phyloP scores from a whole-genome alignment of 2,113 vertebrate genomes.

The Cathartes aura region DNA sequence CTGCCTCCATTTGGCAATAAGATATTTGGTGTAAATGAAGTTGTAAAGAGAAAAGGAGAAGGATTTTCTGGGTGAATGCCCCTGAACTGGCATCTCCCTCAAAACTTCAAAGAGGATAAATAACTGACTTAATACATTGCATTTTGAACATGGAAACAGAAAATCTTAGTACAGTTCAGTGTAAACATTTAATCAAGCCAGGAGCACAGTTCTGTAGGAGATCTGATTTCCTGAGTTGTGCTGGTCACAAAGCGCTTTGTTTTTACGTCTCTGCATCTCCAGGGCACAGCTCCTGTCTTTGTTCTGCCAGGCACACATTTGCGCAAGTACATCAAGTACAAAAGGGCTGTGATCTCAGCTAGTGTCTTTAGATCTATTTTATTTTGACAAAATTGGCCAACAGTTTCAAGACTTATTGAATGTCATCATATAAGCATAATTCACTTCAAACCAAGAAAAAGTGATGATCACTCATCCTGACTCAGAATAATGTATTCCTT shows the following conservation, averaged over 20 bases:
- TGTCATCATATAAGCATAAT: background rate
- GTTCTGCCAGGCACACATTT: background rate
- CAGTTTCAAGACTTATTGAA: background rate
- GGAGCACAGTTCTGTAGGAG: background rate
- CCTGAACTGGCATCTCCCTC: background rate
- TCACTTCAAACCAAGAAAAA: background rate
- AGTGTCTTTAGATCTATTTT: background rate
- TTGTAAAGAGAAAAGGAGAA: background rate
- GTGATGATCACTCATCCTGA: background rate
- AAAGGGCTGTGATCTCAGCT: background rate
- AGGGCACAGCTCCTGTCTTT: background rate
- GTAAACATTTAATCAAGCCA: background rate
- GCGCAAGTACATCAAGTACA: background rate
- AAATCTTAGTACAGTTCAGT: background rate
- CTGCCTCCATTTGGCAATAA: background rate
- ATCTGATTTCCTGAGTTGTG: background rate
- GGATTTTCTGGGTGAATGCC: background rate
- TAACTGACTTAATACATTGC: background rate
- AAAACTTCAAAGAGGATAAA: background rate
- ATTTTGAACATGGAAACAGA: background rate
- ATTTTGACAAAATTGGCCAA: background rate
- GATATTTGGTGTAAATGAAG: background rate
- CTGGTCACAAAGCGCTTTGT: conserved; percentile 17
- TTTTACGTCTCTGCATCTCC: background rate
- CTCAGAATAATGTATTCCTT: background rate